A percentile compares a stretch with the other conserved stretches of the same genome.
These are phyloP conservation scores for Albula goreensis DNA, from an alignment of 2,113 vertebrate genomes.

Conservation along the genomic window DNA sequence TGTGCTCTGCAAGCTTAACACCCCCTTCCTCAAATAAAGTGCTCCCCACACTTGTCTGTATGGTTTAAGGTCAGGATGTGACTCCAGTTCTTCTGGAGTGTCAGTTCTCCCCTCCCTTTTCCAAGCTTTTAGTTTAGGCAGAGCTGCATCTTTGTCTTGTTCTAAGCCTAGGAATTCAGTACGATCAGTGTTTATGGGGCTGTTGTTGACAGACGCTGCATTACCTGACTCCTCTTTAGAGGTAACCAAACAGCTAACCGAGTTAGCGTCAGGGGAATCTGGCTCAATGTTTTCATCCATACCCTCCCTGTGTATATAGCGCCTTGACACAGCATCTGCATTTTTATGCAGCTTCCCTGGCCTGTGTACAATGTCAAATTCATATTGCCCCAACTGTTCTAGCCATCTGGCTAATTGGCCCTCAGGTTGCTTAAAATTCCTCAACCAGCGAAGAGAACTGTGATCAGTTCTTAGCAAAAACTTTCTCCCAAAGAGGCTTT, in stretches of 20 bases:
- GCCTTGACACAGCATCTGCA: not conserved
- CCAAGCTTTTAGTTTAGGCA: not conserved
- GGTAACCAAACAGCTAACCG: not conserved
- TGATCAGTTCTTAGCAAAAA: not conserved
- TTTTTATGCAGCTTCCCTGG: conserved; percentile 7
- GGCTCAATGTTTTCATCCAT: not conserved
- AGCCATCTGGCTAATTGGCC: conserved; percentile 20
- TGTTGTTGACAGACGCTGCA: no score
- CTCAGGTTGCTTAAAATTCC: conserved; percentile 17
- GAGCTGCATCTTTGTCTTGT: no score
- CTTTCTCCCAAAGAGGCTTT: not conserved
- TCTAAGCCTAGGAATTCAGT: no score
- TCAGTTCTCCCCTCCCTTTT: not conserved
- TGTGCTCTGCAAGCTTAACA: no score
- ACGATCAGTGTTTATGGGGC: no score
- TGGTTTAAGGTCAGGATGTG: no score
- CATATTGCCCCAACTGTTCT: not conserved
- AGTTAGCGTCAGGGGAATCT: not conserved
- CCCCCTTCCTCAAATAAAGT: no score
- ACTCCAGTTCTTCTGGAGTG: no score
- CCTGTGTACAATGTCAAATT: conserved; percentile 14
- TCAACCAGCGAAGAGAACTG: conserved; percentile 11
- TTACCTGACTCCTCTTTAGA: no score
- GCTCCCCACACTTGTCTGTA: no score
- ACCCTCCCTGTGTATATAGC: not conserved